These are phyloP conservation scores for Macropis europaea DNA, from an alignment of 2,888 invertebrate genomes.

Conservation along the genomic window DNA sequence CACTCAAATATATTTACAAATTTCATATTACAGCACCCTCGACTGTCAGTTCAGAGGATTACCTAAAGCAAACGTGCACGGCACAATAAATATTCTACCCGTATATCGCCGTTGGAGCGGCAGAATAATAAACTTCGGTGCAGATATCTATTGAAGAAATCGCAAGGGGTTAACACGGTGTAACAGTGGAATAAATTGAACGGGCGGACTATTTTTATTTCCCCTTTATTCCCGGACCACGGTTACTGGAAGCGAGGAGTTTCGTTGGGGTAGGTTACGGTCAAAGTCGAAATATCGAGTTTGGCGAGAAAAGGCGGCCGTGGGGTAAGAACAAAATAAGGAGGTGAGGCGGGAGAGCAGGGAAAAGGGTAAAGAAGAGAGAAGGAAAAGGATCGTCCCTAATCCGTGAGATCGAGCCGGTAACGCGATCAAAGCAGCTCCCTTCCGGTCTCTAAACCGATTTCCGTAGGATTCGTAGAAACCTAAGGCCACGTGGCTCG, in stretches of 20 bases:
- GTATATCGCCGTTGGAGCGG: too few species aligned
- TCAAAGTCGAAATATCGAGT: conserved; percentile 61
- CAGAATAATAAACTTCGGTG: too few species aligned
- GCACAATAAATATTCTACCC: too few species aligned
- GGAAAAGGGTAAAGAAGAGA: conserved; percentile 22
- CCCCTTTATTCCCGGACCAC: neutral
- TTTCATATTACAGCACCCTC: too few species aligned
- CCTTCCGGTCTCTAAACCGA: conserved; percentile 69
- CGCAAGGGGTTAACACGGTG: too few species aligned
- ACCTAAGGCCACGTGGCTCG: conserved; percentile 56
- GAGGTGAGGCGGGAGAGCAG: conserved; percentile 17
- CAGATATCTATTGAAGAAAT: too few species aligned
- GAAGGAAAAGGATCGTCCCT: conserved; percentile 55
- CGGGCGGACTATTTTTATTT: conserved; percentile 25
- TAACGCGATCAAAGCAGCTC: conserved; percentile 70
- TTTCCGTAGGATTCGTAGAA: conserved; percentile 63
- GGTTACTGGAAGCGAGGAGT: conserved; percentile 21
- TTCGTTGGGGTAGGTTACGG: conserved; percentile 51
- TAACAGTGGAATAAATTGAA: conserved; percentile 14
- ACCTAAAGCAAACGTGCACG: too few species aligned
- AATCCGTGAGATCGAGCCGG: conserved; percentile 70
- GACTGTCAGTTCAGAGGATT: too few species aligned
- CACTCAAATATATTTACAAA: too few species aligned
- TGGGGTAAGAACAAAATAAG: conserved; percentile 40
- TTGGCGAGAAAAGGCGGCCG: conserved; percentile 46